Conservation (phyloP, 30 jellyfish, hydroid and myxozoan species). For the Turritopsis dohrnii region DNA sequence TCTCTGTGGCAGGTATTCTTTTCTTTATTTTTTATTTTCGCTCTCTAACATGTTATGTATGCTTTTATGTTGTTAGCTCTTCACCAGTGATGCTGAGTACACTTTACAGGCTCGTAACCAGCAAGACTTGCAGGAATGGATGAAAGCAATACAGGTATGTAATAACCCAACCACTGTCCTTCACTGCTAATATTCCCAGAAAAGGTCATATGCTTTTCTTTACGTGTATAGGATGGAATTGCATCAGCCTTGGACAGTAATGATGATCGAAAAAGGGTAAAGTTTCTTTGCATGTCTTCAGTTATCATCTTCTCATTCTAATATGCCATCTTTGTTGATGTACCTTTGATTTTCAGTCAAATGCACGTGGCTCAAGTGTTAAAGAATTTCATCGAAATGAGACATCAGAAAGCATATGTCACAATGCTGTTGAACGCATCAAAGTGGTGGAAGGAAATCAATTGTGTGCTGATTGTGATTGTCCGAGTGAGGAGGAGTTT, state of each 20-base stretch:
- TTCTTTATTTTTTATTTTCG: too few species aligned
- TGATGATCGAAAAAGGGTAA: constrained; percentile 70
- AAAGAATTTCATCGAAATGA: constrained; percentile 21
- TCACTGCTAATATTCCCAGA: neutral
- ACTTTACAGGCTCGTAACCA: constrained; percentile 76
- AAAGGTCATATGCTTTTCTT: neutral
- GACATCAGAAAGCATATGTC: constrained; percentile 6
- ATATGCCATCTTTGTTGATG: neutral
- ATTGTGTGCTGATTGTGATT: constrained; percentile 84
- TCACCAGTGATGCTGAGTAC: constrained; percentile 70
- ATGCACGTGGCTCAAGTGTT: constrained; percentile 28
- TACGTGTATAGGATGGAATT: constrained; percentile 63
- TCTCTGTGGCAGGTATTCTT: too few species aligned
- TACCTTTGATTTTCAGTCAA: constrained; percentile 24
- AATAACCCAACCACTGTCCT: neutral
- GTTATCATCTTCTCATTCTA: neutral
- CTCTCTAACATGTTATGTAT: neutral
- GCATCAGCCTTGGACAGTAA: constrained; percentile 67
- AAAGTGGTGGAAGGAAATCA: constrained; percentile 76
- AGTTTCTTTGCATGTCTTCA: neutral
- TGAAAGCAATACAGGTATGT: constrained; percentile 92
- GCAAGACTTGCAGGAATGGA: constrained; percentile 78
- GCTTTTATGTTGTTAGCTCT: constrained; percentile 31
- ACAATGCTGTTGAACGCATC: constrained; percentile 75
- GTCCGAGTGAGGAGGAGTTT: constrained; percentile 96